phyloP scores from a whole-genome alignment of 2,888 invertebrate genomes.

The Dasypolia templi region DNA sequence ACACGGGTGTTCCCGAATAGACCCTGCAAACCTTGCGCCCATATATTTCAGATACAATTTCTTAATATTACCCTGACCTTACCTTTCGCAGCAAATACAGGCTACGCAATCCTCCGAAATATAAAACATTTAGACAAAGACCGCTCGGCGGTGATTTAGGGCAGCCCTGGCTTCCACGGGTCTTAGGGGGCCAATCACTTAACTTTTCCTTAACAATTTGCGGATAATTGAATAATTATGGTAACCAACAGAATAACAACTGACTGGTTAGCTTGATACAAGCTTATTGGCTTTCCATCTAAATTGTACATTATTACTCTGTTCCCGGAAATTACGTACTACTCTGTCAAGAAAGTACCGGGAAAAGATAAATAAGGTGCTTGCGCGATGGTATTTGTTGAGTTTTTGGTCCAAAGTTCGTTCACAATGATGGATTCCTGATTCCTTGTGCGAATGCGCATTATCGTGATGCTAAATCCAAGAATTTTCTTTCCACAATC shows the following conservation, averaged over 20 bases:
- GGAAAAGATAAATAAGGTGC: too few species aligned
- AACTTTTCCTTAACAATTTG: slow-evolving; percentile 44
- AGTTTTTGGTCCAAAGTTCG: too few species aligned
- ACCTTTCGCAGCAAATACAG: slow-evolving; percentile 39
- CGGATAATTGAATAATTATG: slow-evolving; percentile 14
- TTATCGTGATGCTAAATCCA: too few species aligned
- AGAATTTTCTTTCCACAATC: too few species aligned
- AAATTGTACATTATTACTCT: slow-evolving; percentile 11
- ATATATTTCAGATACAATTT: slow-evolving; percentile 36
- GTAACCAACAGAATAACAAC: slow-evolving; percentile 14
- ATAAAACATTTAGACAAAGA: slow-evolving; percentile 33
- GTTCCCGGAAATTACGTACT: background rate
- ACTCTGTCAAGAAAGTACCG: too few species aligned
- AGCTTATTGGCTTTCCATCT: slow-evolving; percentile 13
- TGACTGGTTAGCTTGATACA: slow-evolving; percentile 30
- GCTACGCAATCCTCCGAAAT: slow-evolving; percentile 11
- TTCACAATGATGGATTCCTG: too few species aligned
- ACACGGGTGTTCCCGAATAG: background rate
- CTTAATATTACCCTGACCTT: slow-evolving; percentile 37
- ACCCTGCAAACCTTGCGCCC: slow-evolving; percentile 5
- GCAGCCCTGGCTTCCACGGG: slow-evolving; percentile 20
- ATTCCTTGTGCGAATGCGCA: too few species aligned
- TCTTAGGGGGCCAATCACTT: slow-evolving; percentile 37
- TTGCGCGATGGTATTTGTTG: too few species aligned
- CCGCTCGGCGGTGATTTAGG: slow-evolving; percentile 28